These are phyloP conservation scores for Stictocephala bisonia DNA, from an alignment of 2,888 invertebrate species.

Conservation along the genomic window DNA sequence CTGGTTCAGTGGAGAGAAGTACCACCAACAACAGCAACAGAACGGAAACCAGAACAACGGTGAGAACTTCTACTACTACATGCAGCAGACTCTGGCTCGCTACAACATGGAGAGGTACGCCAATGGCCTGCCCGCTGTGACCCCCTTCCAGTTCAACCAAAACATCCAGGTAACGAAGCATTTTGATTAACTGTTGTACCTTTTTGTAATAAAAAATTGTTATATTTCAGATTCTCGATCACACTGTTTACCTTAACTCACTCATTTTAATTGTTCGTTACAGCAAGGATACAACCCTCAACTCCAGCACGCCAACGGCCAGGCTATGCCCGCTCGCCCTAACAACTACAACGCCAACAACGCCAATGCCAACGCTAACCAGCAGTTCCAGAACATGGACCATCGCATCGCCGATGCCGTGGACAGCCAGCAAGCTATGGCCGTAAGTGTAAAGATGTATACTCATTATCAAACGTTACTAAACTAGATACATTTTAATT, in stretches of 20 bases:
- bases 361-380: slow-evolving; percentile 61
- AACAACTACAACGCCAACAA: slow-evolving; percentile 66
- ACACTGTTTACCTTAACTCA: no score
- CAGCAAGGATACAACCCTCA: slow-evolving; percentile 70
- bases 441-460: slow-evolving; percentile 23
- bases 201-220: no score
- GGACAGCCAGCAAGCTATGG: slow-evolving; percentile 62
- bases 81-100: slow-evolving; percentile 76
- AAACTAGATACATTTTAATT: no score
- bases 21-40: slow-evolving; percentile 45
- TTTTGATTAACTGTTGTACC: no score
- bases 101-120: slow-evolving; percentile 68
- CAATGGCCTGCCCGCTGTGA: slow-evolving; percentile 66
- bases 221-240: no score
- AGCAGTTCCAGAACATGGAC: slow-evolving; percentile 67
- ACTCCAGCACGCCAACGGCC: slow-evolving; percentile 69
- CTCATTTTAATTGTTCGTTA: slow-evolving; percentile 5
- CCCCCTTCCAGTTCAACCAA: slow-evolving; percentile 66
- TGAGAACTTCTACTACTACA: slow-evolving; percentile 67
- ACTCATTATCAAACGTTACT: no score
- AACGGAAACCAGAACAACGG: slow-evolving; percentile 51
- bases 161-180: slow-evolving; percentile 52
- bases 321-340: slow-evolving; percentile 68
- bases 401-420: slow-evolving; percentile 71
- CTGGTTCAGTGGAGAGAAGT: slow-evolving; percentile 50